phyloP scores from a whole-genome alignment of 2,888 invertebrate species.

The Drosophila infuscata region DNA sequence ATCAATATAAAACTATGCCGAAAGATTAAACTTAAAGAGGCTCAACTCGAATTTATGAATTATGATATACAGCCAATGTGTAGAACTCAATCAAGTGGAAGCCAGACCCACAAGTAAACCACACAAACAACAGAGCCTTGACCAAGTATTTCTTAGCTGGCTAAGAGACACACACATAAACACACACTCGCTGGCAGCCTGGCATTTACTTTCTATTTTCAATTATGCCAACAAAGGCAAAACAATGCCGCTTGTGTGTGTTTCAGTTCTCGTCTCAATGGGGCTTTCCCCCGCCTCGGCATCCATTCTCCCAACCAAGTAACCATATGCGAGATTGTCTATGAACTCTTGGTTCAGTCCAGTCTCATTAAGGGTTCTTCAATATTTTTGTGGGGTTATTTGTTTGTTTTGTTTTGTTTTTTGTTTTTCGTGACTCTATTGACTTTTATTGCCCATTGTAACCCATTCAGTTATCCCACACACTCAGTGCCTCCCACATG shows the following conservation, averaged over 20 bases:
- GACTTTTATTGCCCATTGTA: constrained; percentile 21
- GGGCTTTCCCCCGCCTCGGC: constrained; percentile 18
- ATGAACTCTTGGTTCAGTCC: constrained; percentile 26
- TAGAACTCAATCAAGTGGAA: constrained; percentile 18
- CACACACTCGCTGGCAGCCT: constrained; percentile 3
- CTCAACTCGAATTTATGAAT: background rate
- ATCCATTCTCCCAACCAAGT: constrained; percentile 7
- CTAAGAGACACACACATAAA: constrained; percentile 17
- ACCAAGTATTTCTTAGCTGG: constrained; percentile 23
- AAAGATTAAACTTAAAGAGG: background rate
- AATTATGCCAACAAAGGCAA: constrained; percentile 66
- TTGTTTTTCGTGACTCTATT: constrained; percentile 29
- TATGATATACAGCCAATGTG: constrained; percentile 25
- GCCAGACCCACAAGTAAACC: constrained; percentile 25
- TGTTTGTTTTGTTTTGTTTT: constrained; percentile 11
- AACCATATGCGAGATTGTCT: constrained; percentile 18
- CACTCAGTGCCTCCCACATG: constrained; percentile 23
- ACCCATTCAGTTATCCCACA: background rate
- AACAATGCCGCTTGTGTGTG: constrained; percentile 43
- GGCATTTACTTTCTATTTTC: constrained; percentile 70
- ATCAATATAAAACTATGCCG: background rate
- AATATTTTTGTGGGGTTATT: constrained; percentile 32
- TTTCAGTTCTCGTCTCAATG: constrained; percentile 23
- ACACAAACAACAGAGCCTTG: constrained; percentile 17
- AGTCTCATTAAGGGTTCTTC: constrained; percentile 67